Conservation (phyloP, 2,113 vertebrate species). For the Xiphias gladius region DNA sequence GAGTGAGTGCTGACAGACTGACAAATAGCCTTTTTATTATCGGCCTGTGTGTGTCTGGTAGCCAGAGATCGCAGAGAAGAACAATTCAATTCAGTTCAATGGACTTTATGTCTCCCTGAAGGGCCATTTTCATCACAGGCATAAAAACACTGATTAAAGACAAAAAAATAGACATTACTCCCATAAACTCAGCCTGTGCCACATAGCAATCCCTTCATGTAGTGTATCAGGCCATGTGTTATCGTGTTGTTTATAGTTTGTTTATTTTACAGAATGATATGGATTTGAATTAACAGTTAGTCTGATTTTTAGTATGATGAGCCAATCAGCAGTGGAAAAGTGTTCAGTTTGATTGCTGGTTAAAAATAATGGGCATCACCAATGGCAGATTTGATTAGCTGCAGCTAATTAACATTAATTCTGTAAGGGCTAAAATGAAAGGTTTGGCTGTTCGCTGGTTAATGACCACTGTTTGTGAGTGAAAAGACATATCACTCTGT, state of each 20-base stretch:
- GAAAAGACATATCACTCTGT: too few species aligned
- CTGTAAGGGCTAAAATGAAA: too few species aligned
- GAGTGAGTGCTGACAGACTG: constrained; percentile 72
- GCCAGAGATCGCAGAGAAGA: constrained; percentile 72
- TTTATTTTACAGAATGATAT: not conserved
- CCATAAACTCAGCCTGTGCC: constrained; percentile 28
- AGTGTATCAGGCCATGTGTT: not conserved
- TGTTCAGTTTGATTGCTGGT: not conserved
- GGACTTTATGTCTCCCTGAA: constrained; percentile 72
- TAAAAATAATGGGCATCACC: not conserved
- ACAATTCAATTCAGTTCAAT: constrained; percentile 73
- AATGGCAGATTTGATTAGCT: not conserved
- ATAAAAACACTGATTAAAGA: constrained; percentile 75
- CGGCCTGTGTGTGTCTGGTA: constrained; percentile 70
- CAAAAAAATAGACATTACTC: constrained; percentile 60
- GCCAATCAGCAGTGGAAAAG: not conserved
- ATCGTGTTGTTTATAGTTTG: not conserved
- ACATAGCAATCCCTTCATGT: constrained; percentile 18
- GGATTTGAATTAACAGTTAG: not conserved
- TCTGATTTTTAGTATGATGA: not conserved
- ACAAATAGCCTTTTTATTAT: constrained; percentile 81
- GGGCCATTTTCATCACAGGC: constrained; percentile 70
- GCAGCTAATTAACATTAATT: not conserved
- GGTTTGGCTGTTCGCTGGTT: too few species aligned
- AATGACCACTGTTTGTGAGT: too few species aligned